Evolutionary conservation across 2,888 invertebrate genomes (phyloP).

Genomic region (Acanthosepion esculentum): DNA sequence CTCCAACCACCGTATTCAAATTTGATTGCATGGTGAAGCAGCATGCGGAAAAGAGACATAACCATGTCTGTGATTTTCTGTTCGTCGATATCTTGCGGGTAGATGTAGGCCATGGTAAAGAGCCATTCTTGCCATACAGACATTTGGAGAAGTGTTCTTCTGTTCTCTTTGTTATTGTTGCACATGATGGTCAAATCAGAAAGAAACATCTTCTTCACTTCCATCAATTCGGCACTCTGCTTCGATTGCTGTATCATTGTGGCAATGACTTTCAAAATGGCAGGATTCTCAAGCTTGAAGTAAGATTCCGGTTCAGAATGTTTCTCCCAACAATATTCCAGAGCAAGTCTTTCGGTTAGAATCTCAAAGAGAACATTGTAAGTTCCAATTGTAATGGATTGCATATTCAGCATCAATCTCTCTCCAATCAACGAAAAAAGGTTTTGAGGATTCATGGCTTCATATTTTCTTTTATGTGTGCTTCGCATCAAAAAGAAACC

Average conservation of each 20-base stretch:
- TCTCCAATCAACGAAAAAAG: constrained; percentile 96
- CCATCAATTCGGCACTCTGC: constrained; percentile 78
- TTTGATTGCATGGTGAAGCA: constrained; percentile 98
- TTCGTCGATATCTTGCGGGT: constrained; percentile 94
- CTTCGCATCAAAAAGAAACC: constrained; percentile 98
- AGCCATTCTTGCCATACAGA: constrained; percentile 99
- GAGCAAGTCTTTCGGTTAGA: constrained; percentile 96
- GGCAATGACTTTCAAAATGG: constrained; percentile 98
- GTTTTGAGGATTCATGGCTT: constrained; percentile 99
- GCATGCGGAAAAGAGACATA: constrained; percentile 95
- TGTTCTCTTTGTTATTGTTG: constrained; percentile 96
- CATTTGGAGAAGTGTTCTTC: constrained; percentile 97
- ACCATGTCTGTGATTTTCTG: constrained; percentile 98
- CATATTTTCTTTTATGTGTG: constrained; percentile 99
- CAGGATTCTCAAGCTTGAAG: constrained; percentile 95
- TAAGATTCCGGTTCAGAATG: constrained; percentile 97
- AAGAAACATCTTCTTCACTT: constrained; percentile 90
- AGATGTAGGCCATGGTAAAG: constrained; percentile 95
- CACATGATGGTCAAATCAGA: constrained; percentile 98
- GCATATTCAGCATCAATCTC: constrained; percentile 89
- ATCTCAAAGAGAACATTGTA: constrained; percentile 99
- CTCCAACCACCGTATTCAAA: constrained; percentile 99
- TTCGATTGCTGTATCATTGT: constrained; percentile 97
- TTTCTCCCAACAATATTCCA: constrained; percentile 92
- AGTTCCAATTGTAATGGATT: constrained; percentile 91